Evolutionary conservation across 2,797 vertebrate genomes (phyloP), one percentile per base, ranked within the genome.

Genomic region (Coccyzus lansbergi): DNA sequence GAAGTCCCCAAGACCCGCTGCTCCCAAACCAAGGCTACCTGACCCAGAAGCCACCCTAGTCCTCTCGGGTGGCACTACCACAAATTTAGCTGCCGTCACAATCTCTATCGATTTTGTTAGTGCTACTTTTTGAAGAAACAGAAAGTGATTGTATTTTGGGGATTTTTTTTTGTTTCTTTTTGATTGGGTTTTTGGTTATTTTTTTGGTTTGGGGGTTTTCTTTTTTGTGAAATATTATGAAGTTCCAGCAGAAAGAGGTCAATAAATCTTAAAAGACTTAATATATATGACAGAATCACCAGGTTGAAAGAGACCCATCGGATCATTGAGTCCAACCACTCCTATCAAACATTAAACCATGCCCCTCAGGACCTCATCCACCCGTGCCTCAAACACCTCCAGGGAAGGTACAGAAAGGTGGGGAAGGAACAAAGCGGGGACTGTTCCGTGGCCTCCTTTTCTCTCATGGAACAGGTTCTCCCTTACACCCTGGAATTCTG

Each of bases 401-500:
- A n/a, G n/a, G n/a, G n/a, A n/a, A n/a, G n/a, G 70, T 70, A 29
- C 1, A 6, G 79, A 92, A 90, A 96, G 93, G 96, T 95, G 95
- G 96, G 83, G 56, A 71, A 60, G 46, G 90, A 86, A 93, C 92
- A 93, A 94, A 96, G 93, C 13, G 0, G 19, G 36, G 87, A 44
- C 72, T 88, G 80, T 93, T 90, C 59, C 16, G 20, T 38, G 75
- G 63, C 77, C 79, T 83, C 49, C 19, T 74, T 63, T 68, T 72
- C 82, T 83, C 63, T 56, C 3, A 2, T 44, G 84, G 55, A 40
- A 13, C 88, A 80, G 93, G 85, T 90, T 86, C 74, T 85, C 68
- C 33, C 33, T 58, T 20, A 19, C 71, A 19, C 71, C 31, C 58
- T 74, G 80, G 71, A 78, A 46, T 79, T 88, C 36, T 78, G 25